Conservation (phyloP, 2,113 vertebrate species). For the Bagarius yarrelli region DNA sequence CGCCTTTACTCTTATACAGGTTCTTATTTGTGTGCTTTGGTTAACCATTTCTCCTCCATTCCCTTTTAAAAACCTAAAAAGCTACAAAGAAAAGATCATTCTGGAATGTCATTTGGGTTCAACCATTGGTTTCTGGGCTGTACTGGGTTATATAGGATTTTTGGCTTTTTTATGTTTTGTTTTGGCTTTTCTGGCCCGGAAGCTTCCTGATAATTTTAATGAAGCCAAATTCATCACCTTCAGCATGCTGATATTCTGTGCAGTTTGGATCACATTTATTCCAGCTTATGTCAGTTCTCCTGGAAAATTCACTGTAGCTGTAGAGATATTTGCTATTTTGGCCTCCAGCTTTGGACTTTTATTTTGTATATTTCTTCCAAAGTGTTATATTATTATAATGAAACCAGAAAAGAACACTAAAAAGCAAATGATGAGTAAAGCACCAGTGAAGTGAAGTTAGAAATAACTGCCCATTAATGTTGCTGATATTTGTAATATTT, state of each 20-base stretch:
- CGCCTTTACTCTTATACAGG: too few relatives aligned
- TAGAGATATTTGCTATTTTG: conserved; percentile 60
- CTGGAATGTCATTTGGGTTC: too few relatives aligned
- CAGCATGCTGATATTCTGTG: conserved; percentile 64
- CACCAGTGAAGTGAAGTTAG: too few relatives aligned
- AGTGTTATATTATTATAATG: conserved; percentile 59
- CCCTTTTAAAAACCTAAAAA: too few relatives aligned
- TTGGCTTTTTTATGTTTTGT: conserved; percentile 58
- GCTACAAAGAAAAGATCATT: too few relatives aligned
- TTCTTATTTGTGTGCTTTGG: too few relatives aligned
- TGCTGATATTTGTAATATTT: too few relatives aligned
- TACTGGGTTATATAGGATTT: conserved; percentile 59
- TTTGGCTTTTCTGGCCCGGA: conserved; percentile 60
- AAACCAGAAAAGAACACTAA: conserved; percentile 59
- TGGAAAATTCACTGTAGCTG: conserved; percentile 58
- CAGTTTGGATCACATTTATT: conserved; percentile 59
- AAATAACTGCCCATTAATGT: too few relatives aligned
- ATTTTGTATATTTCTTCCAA: conserved; percentile 57
- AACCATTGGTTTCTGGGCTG: conserved; percentile 48
- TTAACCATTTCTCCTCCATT: too few relatives aligned
- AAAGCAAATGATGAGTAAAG: conserved; percentile 51
- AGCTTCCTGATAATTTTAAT: conserved; percentile 64
- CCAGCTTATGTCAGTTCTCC: conserved; percentile 61
- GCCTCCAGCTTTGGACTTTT: conserved; percentile 61
- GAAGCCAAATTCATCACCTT: conserved; percentile 68